Evolutionary conservation across 30 jellyfish, hydroid and myxozoan species (phyloP).

Genomic region (Hydractinia echinata): DNA sequence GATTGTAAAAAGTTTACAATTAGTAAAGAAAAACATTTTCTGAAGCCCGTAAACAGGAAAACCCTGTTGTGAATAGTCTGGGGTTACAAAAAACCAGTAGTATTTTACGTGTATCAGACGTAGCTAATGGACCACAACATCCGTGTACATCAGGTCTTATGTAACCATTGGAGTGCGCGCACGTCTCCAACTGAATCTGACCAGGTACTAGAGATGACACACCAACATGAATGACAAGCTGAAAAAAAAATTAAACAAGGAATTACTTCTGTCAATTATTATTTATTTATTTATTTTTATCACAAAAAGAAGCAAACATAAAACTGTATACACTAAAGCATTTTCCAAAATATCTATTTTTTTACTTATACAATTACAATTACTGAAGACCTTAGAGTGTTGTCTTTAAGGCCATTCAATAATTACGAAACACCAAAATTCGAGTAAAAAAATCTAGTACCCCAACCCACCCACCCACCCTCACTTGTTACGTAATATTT

Average conservation of each 20-base stretch:
- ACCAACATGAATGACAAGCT: conserved; percentile 83
- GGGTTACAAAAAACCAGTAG: background rate
- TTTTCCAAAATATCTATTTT: too few relatives aligned
- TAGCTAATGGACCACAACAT: conserved; percentile 20
- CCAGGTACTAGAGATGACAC: conserved; percentile 57
- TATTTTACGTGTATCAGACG: conserved; percentile 6
- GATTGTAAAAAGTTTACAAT: too few relatives aligned
- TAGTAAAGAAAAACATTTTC: background rate
- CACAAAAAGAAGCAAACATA: background rate
- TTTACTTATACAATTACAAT: too few relatives aligned
- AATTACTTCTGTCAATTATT: background rate
- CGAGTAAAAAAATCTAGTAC: too few relatives aligned
- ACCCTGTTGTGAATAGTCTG: too few relatives aligned
- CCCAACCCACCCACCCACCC: too few relatives aligned
- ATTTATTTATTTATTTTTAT: background rate
- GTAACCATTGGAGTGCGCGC: conserved; percentile 77
- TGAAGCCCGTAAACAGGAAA: too few relatives aligned
- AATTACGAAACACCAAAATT: too few relatives aligned
- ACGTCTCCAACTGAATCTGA: conserved; percentile 46
- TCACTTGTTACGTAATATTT: too few relatives aligned
- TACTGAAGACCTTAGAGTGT: too few relatives aligned
- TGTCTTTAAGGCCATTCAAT: too few relatives aligned
- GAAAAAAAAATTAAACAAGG: background rate
- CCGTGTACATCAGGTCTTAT: conserved; percentile 42
- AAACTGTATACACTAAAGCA: background rate